Percentiles rank a stretch among this genome's conserved stretches.
These are phyloP conservation scores for Trogon melanurus DNA, from an alignment of 2,113 vertebrate genomes.

Conservation along the genomic window DNA sequence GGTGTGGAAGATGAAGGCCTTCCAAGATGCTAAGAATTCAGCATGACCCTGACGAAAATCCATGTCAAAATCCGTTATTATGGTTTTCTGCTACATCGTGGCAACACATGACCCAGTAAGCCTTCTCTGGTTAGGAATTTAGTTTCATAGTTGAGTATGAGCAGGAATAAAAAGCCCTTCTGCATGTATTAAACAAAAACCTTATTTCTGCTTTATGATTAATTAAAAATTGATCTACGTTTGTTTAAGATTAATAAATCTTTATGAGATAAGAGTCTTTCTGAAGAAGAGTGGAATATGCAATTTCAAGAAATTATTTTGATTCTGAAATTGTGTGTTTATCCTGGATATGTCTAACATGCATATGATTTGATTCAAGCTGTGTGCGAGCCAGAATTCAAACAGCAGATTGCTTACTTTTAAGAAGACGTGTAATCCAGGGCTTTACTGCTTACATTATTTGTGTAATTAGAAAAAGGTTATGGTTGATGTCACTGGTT, in stretches of 20 bases:
- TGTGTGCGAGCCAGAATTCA: conserved; percentile 31
- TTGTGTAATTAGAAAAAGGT: conserved; percentile 56
- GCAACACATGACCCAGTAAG: neutral
- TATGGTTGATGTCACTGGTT: conserved; percentile 29
- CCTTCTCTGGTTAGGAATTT: neutral
- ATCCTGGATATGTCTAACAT: conserved; percentile 30
- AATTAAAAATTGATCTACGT: neutral
- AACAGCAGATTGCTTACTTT: conserved; percentile 63
- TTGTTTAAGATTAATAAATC: neutral
- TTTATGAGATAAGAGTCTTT: neutral
- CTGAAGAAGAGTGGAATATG: neutral
- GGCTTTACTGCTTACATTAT: conserved; percentile 58
- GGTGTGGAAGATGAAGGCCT: neutral
- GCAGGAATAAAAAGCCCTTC: neutral
- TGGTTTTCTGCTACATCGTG: neutral
- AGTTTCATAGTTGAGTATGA: neutral
- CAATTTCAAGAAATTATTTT: neutral
- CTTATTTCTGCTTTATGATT: neutral
- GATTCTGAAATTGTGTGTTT: conserved; percentile 24
- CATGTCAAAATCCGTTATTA: neutral
- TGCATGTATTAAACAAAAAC: neutral
- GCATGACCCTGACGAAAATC: neutral
- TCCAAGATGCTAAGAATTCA: neutral
- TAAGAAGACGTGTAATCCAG: conserved; percentile 57
- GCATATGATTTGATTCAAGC: conserved; percentile 36